Evolutionary conservation across 2,888 invertebrate species (phyloP), one percentile per base, ranked within the genome.

Genomic region (Mesoligia furuncula): DNA sequence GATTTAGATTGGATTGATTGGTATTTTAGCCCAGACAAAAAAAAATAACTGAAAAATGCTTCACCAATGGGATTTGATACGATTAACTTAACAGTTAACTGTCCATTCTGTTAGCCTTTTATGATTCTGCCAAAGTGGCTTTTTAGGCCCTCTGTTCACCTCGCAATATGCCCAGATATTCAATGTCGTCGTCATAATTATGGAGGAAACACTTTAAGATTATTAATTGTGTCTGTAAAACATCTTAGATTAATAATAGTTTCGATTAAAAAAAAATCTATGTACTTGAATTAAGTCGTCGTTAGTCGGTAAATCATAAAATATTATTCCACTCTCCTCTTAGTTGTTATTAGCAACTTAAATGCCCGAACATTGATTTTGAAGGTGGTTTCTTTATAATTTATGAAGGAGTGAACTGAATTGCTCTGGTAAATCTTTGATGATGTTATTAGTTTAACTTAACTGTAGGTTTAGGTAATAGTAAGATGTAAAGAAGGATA

Each of bases 391-490:
- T 71, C 31, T 70, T 72, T 68, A 57, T 78, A 73, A 81, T 73
- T 85, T 66, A 73, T 85, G 73, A 70, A 68, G 3, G 66, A 72
- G 51, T 51, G 24, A 36, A 36, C 27, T 72, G 67, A 36, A 54
- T 75, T 73, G 45, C 70, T 66, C 61, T 73, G 74, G 59, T 39
- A 76, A 76, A 77, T 77, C 17, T 83, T 81, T 79, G 77, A 80
- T 76, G 75, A 73, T 85, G 85, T 87, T 85, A 81, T 78, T 87
- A 87, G 81, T 84, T 81, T 31, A 79, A 85, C 64, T 74, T 85
- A 66, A 61, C 15, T 31, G 36, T 81, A 84, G 79, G 20, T 74
- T 72, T 84, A 87, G 74, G 74, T 84, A 72, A 64, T 54, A n/a
- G 62, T 87, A 81, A 81, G 81, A 76, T 81, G 75, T 79, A 77